Percentiles rank a stretch among this genome's conserved stretches.
These are phyloP conservation scores for Pseudachorutes palmiensis DNA, from an alignment of 1,140 invertebrate genomes.

Conservation along the genomic window DNA sequence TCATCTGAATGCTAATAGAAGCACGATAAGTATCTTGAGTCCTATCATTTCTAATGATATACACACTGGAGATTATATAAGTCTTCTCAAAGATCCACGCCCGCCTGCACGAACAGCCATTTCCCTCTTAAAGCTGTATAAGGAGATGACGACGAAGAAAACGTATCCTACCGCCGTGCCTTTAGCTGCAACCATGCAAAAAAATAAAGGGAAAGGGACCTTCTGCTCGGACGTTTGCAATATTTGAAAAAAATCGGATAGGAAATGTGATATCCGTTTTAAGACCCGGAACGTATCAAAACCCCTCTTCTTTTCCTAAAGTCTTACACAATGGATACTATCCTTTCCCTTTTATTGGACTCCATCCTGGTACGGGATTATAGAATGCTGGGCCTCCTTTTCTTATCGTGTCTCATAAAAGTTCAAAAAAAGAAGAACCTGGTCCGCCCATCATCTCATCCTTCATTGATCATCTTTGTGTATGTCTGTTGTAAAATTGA, in stretches of 20 bases:
- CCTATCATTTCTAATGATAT: conserved; percentile 33
- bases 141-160: background rate
- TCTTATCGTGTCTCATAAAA: too few relatives aligned
- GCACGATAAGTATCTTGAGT: conserved; percentile 28
- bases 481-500: too few relatives aligned
- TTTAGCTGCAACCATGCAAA: background rate
- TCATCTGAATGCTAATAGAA: conserved; percentile 36
- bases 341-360: background rate
- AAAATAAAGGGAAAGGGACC: background rate
- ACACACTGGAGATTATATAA: conserved; percentile 1
- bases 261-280: background rate
- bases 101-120: background rate
- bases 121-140: background rate
- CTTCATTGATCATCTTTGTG: too few relatives aligned
- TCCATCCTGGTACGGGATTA: background rate
- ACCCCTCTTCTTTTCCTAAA: background rate
- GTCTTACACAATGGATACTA: too few relatives aligned
- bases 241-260: background rate
- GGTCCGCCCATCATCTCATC: too few relatives aligned
- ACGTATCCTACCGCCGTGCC: background rate
- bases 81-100: background rate
- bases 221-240: background rate
- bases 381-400: too few relatives aligned
- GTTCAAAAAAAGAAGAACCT: too few relatives aligned
- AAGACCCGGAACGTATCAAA: background rate